phyloP scores from a whole-genome alignment of 2,113 vertebrate genomes.

The Tympanuchus pallidicinctus region DNA sequence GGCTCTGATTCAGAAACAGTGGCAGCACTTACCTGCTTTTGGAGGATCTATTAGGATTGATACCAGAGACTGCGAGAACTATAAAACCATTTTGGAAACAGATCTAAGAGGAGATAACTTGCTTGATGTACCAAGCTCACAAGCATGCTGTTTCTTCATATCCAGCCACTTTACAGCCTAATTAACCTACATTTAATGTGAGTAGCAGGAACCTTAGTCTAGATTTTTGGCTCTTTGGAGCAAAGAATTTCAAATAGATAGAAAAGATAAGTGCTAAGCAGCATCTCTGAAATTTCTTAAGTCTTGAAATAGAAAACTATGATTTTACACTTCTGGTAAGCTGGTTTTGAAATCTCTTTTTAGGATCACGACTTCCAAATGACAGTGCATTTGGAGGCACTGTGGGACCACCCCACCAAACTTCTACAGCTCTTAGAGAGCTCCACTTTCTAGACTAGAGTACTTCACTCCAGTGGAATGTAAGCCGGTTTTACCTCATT shows the following conservation, averaged over 20 bases:
- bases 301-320: not conserved
- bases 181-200: not conserved
- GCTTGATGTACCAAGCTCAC: not conserved
- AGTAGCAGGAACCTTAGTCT: not conserved
- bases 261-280: not conserved
- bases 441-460: not conserved
- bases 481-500: not conserved
- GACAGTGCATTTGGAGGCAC: not conserved
- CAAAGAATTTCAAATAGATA: not conserved
- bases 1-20: not conserved
- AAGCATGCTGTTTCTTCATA: not conserved
- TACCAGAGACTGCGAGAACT: not conserved
- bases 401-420: not conserved
- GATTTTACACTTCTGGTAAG: not conserved
- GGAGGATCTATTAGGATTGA: too few relatives aligned
- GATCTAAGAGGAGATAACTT: too few relatives aligned
- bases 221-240: not conserved
- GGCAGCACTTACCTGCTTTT: not conserved
- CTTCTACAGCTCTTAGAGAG: not conserved
- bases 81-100: not conserved
- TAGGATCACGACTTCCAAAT: not conserved
- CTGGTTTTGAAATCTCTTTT: not conserved
- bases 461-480: not conserved
- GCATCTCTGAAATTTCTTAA: not conserved
- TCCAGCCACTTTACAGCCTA: not conserved